A percentile compares a stretch with the other conserved stretches of the same genome.
phyloP scores from a whole-genome alignment of 2,113 vertebrate species.

The Larimichthys crocea region DNA sequence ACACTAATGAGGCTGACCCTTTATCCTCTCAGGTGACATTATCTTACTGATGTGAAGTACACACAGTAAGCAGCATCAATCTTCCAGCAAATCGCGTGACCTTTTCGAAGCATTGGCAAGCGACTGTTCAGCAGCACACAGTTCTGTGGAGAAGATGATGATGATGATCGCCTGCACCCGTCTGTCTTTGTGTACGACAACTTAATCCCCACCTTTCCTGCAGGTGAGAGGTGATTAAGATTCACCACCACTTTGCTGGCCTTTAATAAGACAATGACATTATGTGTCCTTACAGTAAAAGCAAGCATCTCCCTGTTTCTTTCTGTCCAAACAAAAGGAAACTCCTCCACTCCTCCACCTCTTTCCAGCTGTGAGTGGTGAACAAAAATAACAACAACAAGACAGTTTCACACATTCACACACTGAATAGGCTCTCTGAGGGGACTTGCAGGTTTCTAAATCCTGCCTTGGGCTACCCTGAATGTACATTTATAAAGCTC shows the following conservation, averaged over 20 bases:
- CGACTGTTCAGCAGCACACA: neutral
- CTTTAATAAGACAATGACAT: conserved; percentile 38
- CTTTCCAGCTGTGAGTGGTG: neutral
- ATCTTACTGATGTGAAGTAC: neutral
- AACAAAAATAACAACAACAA: neutral
- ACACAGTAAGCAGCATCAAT: neutral
- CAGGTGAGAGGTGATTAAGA: conserved; percentile 50
- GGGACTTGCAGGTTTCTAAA: neutral
- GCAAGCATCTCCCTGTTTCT: conserved; percentile 9
- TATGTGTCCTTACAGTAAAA: conserved; percentile 10
- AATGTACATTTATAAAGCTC: conserved; percentile 14
- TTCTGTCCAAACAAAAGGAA: neutral
- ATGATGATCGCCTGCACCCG: neutral
- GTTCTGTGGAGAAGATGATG: neutral
- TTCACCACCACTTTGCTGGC: conserved; percentile 12
- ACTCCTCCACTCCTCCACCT: too few relatives aligned
- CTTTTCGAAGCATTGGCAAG: neutral
- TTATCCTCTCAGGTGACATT: neutral
- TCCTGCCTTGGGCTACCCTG: conserved; percentile 2
- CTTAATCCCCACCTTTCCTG: conserved; percentile 12
- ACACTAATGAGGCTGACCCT: conserved; percentile 7
- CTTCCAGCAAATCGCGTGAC: neutral
- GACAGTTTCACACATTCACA: neutral
- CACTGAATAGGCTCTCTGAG: neutral
- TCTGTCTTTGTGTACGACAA: neutral